Conservation (phyloP, 2,113 vertebrate genomes). For the Microtus pennsylvanicus region DNA sequence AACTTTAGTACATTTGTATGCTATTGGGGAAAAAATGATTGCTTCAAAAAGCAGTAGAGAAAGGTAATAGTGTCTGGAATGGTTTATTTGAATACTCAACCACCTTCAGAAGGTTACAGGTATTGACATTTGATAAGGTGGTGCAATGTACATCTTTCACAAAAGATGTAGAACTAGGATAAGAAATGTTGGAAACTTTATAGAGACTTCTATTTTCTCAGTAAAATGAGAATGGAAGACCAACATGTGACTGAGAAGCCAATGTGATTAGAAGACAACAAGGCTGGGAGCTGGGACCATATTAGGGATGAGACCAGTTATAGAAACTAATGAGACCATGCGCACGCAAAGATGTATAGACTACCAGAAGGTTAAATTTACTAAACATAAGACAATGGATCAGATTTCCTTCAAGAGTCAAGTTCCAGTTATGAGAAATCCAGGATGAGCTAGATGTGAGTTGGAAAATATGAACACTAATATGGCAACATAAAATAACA, state of each 20-base stretch:
- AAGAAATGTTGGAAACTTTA: background rate
- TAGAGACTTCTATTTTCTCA: conserved; percentile 11
- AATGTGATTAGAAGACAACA: background rate
- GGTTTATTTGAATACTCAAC: background rate
- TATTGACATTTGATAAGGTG: background rate
- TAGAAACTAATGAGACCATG: background rate
- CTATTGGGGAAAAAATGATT: background rate
- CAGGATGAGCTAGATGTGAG: background rate
- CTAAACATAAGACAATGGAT: background rate
- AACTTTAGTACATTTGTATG: background rate
- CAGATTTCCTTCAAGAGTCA: background rate
- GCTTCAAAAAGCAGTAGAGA: background rate
- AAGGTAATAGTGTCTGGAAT: background rate
- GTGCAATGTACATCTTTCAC: background rate
- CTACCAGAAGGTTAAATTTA: background rate
- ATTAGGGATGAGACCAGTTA: background rate
- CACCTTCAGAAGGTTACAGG: background rate
- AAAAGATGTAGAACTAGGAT: background rate
- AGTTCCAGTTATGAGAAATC: background rate
- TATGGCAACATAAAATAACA: background rate
- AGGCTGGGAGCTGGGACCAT: background rate
- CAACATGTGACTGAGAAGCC: background rate
- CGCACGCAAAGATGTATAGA: background rate
- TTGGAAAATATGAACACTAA: background rate
- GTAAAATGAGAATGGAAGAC: background rate